phyloP scores from a whole-genome alignment of 2,797 vertebrate genomes.

The Danio choprae region DNA sequence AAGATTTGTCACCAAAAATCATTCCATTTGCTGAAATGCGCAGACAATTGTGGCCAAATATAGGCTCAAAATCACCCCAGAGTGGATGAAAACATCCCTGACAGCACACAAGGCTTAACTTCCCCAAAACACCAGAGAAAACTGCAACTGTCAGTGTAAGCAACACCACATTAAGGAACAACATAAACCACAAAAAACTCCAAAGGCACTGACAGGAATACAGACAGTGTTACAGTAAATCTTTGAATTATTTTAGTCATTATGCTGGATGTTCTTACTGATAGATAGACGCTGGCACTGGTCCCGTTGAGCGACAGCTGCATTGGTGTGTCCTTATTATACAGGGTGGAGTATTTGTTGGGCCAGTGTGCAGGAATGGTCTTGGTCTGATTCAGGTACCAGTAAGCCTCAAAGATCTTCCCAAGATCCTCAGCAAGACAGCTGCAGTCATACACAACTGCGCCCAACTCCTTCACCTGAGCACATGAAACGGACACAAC shows the following conservation, averaged over 20 bases:
- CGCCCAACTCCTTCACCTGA: constrained; percentile 92
- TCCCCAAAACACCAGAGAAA: neutral
- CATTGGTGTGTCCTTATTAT: constrained; percentile 86
- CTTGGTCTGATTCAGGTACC: constrained; percentile 81
- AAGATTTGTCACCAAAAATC: too few relatives aligned
- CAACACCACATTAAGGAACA: neutral
- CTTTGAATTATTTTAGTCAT: neutral
- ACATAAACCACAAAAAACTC: neutral
- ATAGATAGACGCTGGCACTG: constrained; percentile 82
- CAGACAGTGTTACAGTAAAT: neutral
- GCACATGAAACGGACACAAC: neutral
- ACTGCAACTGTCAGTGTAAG: neutral
- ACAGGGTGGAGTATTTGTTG: constrained; percentile 80
- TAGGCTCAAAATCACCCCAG: too few relatives aligned
- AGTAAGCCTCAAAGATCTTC: constrained; percentile 93
- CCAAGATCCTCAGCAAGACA: constrained; percentile 86
- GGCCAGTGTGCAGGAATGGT: constrained; percentile 88
- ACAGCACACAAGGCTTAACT: too few relatives aligned
- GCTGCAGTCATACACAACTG: constrained; percentile 89
- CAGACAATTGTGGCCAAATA: too few relatives aligned
- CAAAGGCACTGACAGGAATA: neutral
- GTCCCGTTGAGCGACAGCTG: constrained; percentile 85
- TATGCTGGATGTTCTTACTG: constrained; percentile 72
- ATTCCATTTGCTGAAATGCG: too few relatives aligned
- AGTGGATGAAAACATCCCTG: too few relatives aligned